Evolutionary conservation across 2,888 invertebrate genomes (phyloP).

Genomic region (Agrochola lota): DNA sequence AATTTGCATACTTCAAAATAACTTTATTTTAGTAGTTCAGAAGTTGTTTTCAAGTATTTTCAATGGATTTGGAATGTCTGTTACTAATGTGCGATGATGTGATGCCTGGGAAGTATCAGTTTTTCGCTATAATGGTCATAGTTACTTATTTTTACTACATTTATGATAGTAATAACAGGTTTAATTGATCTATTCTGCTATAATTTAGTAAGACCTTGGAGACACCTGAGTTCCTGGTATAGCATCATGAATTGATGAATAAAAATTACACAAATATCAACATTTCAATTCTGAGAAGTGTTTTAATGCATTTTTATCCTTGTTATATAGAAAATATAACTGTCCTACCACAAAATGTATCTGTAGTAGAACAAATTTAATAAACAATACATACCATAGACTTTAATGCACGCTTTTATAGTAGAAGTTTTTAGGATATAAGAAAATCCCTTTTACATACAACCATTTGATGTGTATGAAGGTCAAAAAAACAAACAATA

Average conservation of each 20-base stretch:
- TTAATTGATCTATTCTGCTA: neutral
- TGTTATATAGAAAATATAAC: neutral
- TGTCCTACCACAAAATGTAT: neutral
- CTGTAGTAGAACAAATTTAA: neutral
- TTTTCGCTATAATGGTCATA: neutral
- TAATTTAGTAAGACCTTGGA: slow-evolving; percentile 38
- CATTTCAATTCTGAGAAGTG: neutral
- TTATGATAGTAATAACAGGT: neutral
- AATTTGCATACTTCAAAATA: slow-evolving; percentile 12
- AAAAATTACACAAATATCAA: neutral
- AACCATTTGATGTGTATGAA: neutral
- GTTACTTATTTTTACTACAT: neutral
- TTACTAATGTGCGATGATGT: slow-evolving; percentile 5
- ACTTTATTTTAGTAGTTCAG: slow-evolving; percentile 23
- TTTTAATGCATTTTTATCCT: neutral
- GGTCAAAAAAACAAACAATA: slow-evolving; percentile 18
- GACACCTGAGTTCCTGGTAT: slow-evolving; percentile 35
- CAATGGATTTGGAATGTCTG: neutral
- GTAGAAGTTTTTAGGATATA: neutral
- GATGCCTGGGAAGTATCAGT: neutral
- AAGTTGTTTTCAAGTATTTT: slow-evolving; percentile 21
- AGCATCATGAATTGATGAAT: slow-evolving; percentile 4
- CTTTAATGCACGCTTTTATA: neutral
- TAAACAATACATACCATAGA: neutral
- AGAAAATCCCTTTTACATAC: neutral